phyloP scores from a whole-genome alignment of 2,797 vertebrate genomes.

The Tiaroga cobitis region DNA sequence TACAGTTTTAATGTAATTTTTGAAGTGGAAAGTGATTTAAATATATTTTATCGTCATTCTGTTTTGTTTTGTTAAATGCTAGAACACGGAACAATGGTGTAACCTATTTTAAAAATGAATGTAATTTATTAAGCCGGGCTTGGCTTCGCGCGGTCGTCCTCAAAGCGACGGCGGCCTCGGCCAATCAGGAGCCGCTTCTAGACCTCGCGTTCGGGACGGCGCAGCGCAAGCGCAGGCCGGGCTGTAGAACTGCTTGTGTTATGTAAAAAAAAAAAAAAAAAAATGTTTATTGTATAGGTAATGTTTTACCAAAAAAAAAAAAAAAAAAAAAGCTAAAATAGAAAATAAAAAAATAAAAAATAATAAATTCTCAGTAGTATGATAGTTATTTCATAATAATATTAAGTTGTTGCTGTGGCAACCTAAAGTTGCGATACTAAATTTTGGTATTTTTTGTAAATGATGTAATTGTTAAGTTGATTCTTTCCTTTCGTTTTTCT shows the following conservation, averaged over 20 bases:
- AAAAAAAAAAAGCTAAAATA: conserved; percentile 56
- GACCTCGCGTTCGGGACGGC: conserved; percentile 58
- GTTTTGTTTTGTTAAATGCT: conserved; percentile 71
- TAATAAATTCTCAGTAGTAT: conserved; percentile 73
- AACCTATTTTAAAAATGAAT: conserved; percentile 79
- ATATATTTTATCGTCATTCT: conserved; percentile 63
- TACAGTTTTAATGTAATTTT: conserved; percentile 71
- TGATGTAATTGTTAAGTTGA: conserved; percentile 72
- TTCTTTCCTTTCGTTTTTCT: conserved; percentile 52
- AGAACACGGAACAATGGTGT: conserved; percentile 63
- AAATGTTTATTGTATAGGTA: conserved; percentile 74
- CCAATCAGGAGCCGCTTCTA: conserved; percentile 61
- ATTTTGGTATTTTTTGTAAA: conserved; percentile 87
- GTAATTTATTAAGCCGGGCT: conserved; percentile 81
- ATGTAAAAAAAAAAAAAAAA: conserved; percentile 63
- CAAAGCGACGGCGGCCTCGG: conserved; percentile 65
- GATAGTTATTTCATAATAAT: conserved; percentile 82
- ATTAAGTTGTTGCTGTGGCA: conserved; percentile 77
- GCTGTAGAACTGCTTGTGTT: conserved; percentile 71
- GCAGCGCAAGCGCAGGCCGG: conserved; percentile 66
- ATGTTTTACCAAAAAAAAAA: conserved; percentile 70
- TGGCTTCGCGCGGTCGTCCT: conserved; percentile 67
- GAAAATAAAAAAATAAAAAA: conserved; percentile 67
- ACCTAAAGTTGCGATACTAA: conserved; percentile 76
- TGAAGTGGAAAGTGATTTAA: conserved; percentile 65